phyloP scores from a whole-genome alignment of 1,140 invertebrate species.

The Matsumurasca onukii region DNA sequence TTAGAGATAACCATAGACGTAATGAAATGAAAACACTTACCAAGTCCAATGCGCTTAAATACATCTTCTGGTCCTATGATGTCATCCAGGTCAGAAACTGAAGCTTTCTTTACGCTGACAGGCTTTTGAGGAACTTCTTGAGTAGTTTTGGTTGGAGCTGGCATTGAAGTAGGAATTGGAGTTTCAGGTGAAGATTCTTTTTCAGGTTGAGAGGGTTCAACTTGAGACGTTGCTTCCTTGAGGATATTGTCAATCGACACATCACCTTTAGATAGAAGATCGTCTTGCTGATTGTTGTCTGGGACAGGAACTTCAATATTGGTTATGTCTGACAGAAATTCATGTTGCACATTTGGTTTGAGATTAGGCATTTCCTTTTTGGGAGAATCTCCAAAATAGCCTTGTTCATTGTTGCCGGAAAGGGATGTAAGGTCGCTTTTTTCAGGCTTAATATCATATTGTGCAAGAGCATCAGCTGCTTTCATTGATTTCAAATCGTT shows the following conservation, averaged over 20 bases:
- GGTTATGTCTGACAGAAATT: no score
- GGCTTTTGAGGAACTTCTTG: background rate
- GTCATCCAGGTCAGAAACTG: constrained; percentile 16
- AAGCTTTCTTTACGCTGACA: constrained; percentile 7
- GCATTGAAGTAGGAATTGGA: background rate
- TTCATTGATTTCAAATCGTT: constrained; percentile 5
- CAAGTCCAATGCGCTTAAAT: constrained; percentile 39
- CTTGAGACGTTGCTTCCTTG: no score
- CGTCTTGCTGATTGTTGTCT: no score
- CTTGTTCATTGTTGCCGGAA: no score
- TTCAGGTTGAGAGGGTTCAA: background rate
- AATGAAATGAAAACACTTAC: constrained; percentile 36
- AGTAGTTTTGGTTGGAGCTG: background rate
- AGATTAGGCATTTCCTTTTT: no score
- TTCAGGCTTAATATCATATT: constrained; percentile 12
- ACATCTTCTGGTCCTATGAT: constrained; percentile 39
- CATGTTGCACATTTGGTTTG: no score
- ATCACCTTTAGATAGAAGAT: no score
- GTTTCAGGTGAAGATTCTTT: background rate
- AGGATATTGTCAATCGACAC: no score
- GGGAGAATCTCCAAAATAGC: no score
- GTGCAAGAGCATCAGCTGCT: constrained; percentile 14
- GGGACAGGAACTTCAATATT: no score
- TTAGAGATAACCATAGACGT: no score
- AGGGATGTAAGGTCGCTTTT: background rate